A percentile compares a stretch with the other conserved stretches of the same genome.
These are phyloP conservation scores for Chelidonichthys spinosus DNA, from an alignment of 2,797 vertebrate species.

Conservation along the genomic window DNA sequence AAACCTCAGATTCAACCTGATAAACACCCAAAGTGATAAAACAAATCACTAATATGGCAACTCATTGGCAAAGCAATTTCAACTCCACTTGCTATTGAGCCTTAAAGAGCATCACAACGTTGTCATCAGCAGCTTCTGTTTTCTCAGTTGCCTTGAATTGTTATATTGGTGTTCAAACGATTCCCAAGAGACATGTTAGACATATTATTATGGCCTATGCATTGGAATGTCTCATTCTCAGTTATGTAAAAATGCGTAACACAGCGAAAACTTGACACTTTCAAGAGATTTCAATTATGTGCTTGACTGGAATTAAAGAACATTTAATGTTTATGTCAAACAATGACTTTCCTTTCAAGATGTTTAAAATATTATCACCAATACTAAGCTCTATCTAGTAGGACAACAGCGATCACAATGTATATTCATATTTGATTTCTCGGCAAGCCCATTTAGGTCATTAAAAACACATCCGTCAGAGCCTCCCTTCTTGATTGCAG, in stretches of 20 bases:
- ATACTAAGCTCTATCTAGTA: conserved; percentile 34
- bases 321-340: conserved; percentile 36
- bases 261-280: not conserved
- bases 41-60: not conserved
- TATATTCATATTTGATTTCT: conserved; percentile 54
- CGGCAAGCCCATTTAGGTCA: conserved; percentile 45
- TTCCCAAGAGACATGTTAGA: not conserved
- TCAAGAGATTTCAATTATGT: conserved; percentile 28
- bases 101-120: not conserved
- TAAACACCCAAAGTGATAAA: not conserved
- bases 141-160: not conserved
- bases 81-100: not conserved
- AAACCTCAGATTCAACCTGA: not conserved
- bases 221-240: not conserved
- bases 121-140: not conserved
- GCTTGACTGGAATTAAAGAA: not conserved
- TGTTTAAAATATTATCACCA: conserved; percentile 35
- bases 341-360: conserved; percentile 34
- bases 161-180: not conserved
- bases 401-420: conserved; percentile 45
- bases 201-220: too few relatives aligned
- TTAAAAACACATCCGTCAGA: conserved; percentile 63
- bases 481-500: conserved; percentile 11
- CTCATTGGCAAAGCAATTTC: not conserved
- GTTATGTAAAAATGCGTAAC: not conserved